A percentile compares a stretch with the other conserved stretches of the same genome.
These are phyloP conservation scores for Malthinus flaveolus DNA, from an alignment of 2,888 invertebrate species.

Conservation along the genomic window DNA sequence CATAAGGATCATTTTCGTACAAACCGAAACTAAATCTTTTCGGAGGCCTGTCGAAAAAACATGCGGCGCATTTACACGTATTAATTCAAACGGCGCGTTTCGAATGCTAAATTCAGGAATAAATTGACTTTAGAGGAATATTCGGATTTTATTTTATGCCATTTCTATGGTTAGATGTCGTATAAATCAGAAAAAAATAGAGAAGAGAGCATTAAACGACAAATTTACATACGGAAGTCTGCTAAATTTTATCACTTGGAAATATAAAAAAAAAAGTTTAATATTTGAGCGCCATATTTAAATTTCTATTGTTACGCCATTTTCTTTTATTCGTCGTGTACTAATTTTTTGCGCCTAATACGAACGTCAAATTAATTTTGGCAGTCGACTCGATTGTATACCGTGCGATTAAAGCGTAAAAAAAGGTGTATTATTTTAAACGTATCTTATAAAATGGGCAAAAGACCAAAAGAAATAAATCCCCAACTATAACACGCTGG, in stretches of 20 bases:
- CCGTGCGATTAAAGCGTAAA: conserved; percentile 4
- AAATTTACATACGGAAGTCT: conserved; percentile 22
- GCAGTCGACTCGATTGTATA: too few relatives aligned
- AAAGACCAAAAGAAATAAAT: conserved; percentile 31
- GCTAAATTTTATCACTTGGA: conserved; percentile 4
- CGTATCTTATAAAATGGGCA: conserved; percentile 21
- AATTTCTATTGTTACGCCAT: too few relatives aligned
- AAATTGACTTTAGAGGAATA: conserved; percentile 45
- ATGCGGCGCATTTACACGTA: conserved; percentile 53
- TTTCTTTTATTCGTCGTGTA: too few relatives aligned
- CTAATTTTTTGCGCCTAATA: too few relatives aligned
- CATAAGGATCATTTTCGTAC: conserved; percentile 41
- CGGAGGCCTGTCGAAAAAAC: conserved; percentile 51
- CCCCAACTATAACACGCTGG: conserved; percentile 45
- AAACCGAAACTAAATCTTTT: conserved; percentile 44
- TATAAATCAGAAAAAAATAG: conserved; percentile 41
- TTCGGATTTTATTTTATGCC: conserved; percentile 42
- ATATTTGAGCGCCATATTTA: not conserved
- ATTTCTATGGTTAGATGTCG: conserved; percentile 39
- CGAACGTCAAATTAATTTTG: too few relatives aligned
- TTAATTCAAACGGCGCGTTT: conserved; percentile 51
- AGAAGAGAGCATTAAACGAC: conserved; percentile 26
- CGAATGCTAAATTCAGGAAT: conserved; percentile 50
- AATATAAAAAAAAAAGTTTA: conserved; percentile 1
- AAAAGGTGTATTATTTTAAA: conserved; percentile 31